Base-by-base conservation (phyloP, 2,113 vertebrate genomes). In the Leuciscus idus region DNA sequence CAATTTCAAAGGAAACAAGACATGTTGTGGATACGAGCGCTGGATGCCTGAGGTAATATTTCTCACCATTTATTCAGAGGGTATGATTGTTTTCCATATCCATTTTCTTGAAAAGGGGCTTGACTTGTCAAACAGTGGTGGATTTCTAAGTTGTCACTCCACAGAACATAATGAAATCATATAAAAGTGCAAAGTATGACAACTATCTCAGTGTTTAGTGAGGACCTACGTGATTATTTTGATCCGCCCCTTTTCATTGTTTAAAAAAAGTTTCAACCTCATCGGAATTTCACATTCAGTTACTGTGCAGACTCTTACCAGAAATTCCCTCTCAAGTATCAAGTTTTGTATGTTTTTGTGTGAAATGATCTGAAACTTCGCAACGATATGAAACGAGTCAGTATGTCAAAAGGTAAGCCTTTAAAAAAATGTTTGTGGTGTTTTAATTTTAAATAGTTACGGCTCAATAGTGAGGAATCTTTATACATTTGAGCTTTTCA, bases 341-440 rank as follows among this genome's bases (percentile, higher is more conserved):
- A 70, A 36, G 0, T 23, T 23, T 36, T 72, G 33, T 39, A 4
- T 72, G 17, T 36, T 39, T 72, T 39, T 72, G 4, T 21, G 66
- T 39, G 33, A 23, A 72, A 72, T 72, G 4, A 39, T 72, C 36
- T 39, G 68, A 72, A 39, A 39, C 64, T 4, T 21, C 19, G 21
- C 8, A 33, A 33, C 33, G 4, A 33, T 4, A 33, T 33, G 0
- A 33, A 33, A 4, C 33, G 50, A 15, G 50, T 52, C 70, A 75
- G 15, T 43, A 84, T 61, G 83, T 75, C n/a, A 23, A n/a, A 48
- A 59, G 39, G 83, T 84, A 62, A 52, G 82, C 72, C 43, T 52
- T 33, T 1, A 39, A 39, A 26, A 30, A 39, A 6, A 6, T 21
- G 19, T 57, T 55, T 52, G 48, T 50, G 17, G 17, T 39, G 12